Base-by-base conservation (phyloP, 2,888 invertebrate species). In the Sialis lutaria region DNA sequence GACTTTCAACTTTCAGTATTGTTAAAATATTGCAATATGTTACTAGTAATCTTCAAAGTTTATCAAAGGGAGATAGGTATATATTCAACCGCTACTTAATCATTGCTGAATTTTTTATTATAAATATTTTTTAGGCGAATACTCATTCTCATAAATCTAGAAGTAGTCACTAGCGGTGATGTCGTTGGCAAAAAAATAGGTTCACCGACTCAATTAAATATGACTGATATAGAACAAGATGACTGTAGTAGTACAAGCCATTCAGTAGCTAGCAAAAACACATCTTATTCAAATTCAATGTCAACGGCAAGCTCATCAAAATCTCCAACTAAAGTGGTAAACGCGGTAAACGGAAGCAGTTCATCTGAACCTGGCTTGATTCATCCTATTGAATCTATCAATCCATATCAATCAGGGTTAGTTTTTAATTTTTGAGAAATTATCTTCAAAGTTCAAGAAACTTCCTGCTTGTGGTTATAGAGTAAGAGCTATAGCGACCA, bases 381-480 rank as follows among this genome's bases (percentile, higher is more conserved):
- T 30, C 77, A 81, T 63, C 85, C 91, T 0, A 93, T 96, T 56
- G 70, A 77, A 10, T 84, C 84, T 55, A 72, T 96, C 8, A 93
- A 88, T 54, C 95, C 95, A 1, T 96, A 93, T 63, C 91, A 92
- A 60, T 93, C 91, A 64, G 88, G 82, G 83, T 83, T 62, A 65
- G 67, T 60, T 31, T 42, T 12, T 8, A 12, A 12, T 13, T 13
- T 42, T 30, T 41, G 12, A 37, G 34, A 31, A 35, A 35, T 22
- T 4, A 22, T 22, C 4, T 22, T 22, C 22, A 22, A 22, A 22
- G 22, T 22, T 22, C n/a, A 22, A 22, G 22, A 22, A 22, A 22
- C 22, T n/a, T n/a, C n/a, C n/a, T n/a, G n/a, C n/a, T n/a, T n/a
- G n/a, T n/a, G n/a, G n/a, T n/a, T n/a, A n/a, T n/a, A n/a, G n/a